phyloP scores from a whole-genome alignment of 2,113 vertebrate genomes.

The Heterocephalus glaber region DNA sequence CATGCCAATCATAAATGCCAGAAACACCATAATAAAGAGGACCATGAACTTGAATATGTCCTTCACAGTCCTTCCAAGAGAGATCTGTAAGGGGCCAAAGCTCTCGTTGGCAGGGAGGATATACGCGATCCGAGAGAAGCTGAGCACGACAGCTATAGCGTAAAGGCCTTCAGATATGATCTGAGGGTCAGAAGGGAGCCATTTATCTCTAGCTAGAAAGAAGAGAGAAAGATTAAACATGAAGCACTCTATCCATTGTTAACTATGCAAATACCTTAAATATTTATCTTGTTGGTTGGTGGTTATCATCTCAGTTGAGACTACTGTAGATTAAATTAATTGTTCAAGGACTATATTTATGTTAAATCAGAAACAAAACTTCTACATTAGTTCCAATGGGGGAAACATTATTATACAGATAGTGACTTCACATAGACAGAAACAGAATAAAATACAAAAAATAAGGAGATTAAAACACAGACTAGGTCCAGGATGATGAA shows the following conservation, averaged over 20 bases:
- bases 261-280: background rate
- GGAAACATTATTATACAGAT: background rate
- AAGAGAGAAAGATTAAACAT: slow-evolving; percentile 66
- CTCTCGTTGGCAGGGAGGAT: slow-evolving; percentile 95
- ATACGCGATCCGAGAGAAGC: slow-evolving; percentile 93
- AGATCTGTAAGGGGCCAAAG: slow-evolving; percentile 95
- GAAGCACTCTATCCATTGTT: slow-evolving; percentile 55
- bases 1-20: slow-evolving; percentile 96
- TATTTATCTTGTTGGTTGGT: background rate
- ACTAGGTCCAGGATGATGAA: background rate
- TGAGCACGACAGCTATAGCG: slow-evolving; percentile 93
- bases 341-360: slow-evolving; percentile 21
- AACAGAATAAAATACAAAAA: background rate
- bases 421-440: slow-evolving; percentile 27
- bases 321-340: background rate
- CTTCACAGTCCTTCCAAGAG: slow-evolving; percentile 93
- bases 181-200: slow-evolving; percentile 94
- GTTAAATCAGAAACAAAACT: slow-evolving; percentile 52
- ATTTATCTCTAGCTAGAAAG: slow-evolving; percentile 91
- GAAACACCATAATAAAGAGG: slow-evolving; percentile 95
- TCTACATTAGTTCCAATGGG: background rate
- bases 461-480: background rate
- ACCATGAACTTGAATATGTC: slow-evolving; percentile 98
- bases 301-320: slow-evolving; percentile 28
- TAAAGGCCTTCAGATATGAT: slow-evolving; percentile 95